phyloP scores from a whole-genome alignment of 2,113 vertebrate genomes.

The Emydocephalus ijimae region DNA sequence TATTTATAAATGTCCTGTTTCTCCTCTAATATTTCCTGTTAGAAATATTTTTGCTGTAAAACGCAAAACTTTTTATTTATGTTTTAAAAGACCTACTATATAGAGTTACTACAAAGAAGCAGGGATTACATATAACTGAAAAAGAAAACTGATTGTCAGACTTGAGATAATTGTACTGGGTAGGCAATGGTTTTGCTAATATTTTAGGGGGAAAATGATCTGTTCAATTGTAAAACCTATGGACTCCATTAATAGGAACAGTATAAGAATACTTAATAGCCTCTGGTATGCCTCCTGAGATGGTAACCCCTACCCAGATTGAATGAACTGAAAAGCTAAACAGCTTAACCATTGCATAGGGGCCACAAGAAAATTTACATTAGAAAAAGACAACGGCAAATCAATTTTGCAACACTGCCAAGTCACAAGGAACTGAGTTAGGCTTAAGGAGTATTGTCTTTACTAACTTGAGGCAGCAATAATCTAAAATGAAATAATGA shows the following conservation, averaged over 20 bases:
- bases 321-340: background rate
- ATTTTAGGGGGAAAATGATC: background rate
- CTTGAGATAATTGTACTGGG: background rate
- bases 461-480: slow-evolving; percentile 8
- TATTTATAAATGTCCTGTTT: background rate
- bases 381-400: background rate
- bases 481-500: slow-evolving; percentile 6
- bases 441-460: background rate
- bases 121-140: background rate
- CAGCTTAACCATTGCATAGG: background rate
- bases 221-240: background rate
- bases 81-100: background rate
- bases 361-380: background rate
- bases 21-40: background rate
- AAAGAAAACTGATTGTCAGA: background rate
- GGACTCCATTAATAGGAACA: background rate
- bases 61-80: background rate
- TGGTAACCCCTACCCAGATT: background rate
- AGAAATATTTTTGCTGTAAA: background rate
- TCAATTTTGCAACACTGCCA: background rate
- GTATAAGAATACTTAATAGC: background rate
- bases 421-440: background rate
- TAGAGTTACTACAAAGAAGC: background rate
- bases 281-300: background rate
- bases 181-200: background rate